Evolutionary conservation across 2,888 invertebrate genomes (phyloP).

Genomic region (Clunio marinus): DNA sequence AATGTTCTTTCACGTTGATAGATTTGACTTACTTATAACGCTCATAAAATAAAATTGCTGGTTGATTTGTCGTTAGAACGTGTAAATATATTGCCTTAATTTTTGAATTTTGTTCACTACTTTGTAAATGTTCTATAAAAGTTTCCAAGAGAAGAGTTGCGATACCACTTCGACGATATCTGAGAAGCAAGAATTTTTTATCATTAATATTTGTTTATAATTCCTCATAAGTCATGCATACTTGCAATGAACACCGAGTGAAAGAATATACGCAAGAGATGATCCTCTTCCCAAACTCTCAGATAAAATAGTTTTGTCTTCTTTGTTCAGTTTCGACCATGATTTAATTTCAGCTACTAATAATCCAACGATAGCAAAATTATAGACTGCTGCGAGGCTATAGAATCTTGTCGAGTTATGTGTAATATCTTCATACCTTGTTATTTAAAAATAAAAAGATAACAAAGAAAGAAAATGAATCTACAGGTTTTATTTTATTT

Average conservation of each 20-base stretch:
- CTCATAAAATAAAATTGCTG: slow-evolving; percentile 21
- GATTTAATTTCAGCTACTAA: slow-evolving; percentile 13
- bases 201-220: no score
- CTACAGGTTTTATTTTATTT: neutral
- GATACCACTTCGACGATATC: slow-evolving; percentile 11
- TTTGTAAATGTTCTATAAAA: slow-evolving; percentile 3
- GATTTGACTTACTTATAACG: neutral
- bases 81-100: slow-evolving; percentile 14
- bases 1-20: neutral
- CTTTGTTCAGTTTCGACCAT: slow-evolving; percentile 16
- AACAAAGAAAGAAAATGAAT: neutral
- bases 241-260: slow-evolving; percentile 1
- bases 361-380: slow-evolving; percentile 11
- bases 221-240: no score
- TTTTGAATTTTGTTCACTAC: slow-evolving; percentile 2
- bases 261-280: slow-evolving; percentile 4
- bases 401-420: slow-evolving; percentile 13
- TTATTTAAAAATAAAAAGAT: neutral
- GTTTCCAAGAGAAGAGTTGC: neutral
- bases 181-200: no score
- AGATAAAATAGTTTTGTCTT: slow-evolving; percentile 14
- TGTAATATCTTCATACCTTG: slow-evolving; percentile 22
- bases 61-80: slow-evolving; percentile 6
- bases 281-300: neutral
- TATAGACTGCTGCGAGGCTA: slow-evolving; percentile 14